Conservation (phyloP, 2,113 vertebrate genomes). For the Saguinus imperator region DNA sequence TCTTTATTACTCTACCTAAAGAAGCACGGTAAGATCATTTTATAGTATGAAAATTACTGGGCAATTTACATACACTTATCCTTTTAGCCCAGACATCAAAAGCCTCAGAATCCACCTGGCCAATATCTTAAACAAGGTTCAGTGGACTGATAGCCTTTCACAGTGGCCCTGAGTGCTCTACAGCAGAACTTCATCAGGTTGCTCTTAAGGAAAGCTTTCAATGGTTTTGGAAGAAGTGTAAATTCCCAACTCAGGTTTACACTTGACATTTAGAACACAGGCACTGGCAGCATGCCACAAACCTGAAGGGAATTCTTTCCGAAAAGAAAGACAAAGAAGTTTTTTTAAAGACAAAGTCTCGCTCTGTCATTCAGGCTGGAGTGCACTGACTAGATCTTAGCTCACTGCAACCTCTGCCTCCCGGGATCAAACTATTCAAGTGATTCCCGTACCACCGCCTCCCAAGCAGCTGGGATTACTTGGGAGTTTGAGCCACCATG, state of each 20-base stretch:
- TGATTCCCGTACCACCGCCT: no score
- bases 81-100: neutral
- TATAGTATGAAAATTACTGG: neutral
- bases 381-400: no score
- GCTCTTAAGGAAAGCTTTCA: conserved; percentile 7
- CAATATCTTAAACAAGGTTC: neutral
- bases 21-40: neutral
- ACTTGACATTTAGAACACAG: conserved; percentile 31
- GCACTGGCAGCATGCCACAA: neutral
- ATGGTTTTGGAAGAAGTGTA: neutral
- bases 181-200: neutral
- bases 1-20: neutral
- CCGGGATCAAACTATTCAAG: no score
- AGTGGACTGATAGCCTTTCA: neutral
- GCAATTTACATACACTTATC: neutral
- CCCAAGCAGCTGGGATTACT: no score
- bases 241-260: conserved; percentile 38
- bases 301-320: neutral
- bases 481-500: no score
- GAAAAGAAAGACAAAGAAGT: neutral
- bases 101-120: neutral
- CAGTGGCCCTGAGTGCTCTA: accelerated
- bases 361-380: no score
- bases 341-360: no score
- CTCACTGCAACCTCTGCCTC: no score